Percentiles rank a stretch among this genome's conserved stretches.
Conservation (phyloP, 2,113 vertebrate genomes). For the Chaetops frenatus region DNA sequence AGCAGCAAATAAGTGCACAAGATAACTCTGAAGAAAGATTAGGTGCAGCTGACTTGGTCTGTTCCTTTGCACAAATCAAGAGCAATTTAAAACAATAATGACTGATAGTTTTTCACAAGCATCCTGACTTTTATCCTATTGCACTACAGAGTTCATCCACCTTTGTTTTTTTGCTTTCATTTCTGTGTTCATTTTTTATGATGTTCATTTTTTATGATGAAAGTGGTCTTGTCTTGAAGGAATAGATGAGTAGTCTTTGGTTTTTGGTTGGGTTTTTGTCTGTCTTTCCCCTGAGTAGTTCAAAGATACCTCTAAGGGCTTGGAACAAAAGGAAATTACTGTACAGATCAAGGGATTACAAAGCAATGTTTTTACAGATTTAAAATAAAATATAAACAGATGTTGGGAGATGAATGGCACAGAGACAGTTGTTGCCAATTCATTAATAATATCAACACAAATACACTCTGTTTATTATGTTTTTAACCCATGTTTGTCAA, state of each 20-base stretch:
- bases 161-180: conserved; percentile 69
- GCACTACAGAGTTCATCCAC: conserved; percentile 53
- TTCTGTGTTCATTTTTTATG: conserved; percentile 68
- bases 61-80: conserved; percentile 50
- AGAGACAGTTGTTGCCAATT: conserved; percentile 64
- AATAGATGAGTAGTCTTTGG: conserved; percentile 59
- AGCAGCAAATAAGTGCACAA: conserved; percentile 43
- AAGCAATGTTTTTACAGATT: conserved; percentile 67
- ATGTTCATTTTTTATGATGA: conserved; percentile 69
- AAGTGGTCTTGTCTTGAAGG: conserved; percentile 65
- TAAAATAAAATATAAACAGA: conserved; percentile 77
- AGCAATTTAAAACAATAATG: conserved; percentile 61
- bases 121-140: conserved; percentile 44
- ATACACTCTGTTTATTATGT: conserved; percentile 50
- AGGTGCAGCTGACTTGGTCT: not conserved
- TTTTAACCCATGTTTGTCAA: conserved; percentile 55
- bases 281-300: conserved; percentile 40
- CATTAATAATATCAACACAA: conserved; percentile 67
- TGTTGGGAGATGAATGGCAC: conserved; percentile 55
- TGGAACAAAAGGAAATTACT: conserved; percentile 74
- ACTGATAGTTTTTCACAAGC: conserved; percentile 58
- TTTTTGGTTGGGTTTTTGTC: not conserved
- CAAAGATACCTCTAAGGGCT: conserved; percentile 68
- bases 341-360: conserved; percentile 70
- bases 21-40: conserved; percentile 39